Evolutionary conservation across 2,113 vertebrate genomes (phyloP), one percentile per base, ranked within the genome.

Genomic region (Patagioenas fasciata): DNA sequence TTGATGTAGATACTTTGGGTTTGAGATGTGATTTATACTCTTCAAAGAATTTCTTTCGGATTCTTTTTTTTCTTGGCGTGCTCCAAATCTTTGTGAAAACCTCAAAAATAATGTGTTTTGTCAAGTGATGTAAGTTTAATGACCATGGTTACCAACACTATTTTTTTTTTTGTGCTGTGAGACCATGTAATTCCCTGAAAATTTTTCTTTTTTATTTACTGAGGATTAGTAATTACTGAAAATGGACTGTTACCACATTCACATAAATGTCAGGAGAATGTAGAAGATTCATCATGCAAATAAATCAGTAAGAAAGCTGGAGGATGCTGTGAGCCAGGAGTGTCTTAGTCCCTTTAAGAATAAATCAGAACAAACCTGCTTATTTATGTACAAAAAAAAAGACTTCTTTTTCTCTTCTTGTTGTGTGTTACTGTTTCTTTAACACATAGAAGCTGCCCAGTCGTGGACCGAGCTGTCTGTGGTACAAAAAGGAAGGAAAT

Each of bases 151-250:
- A 85, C 79, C 79, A 70, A 69, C 53, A 11, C 47, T 85, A 15
- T 51, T 88, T 85, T 87, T 40, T 40, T 40, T 85, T 87, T 88
- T 80, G 67, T 80, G 40, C 64, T 80, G 3, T 58, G 42, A 73
- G 53, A 88, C 47, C 24, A 16, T 64, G 54, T 74, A 81, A 75
- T 89, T 96, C 69, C 34, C 48, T 91, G 48, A 25, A 89, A 85
- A 40, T 78, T 67, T 94, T 87, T 58, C 67, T 75, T 69, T 92
- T 89, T 85, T 95, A 54, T 87, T 78, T 96, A 48, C 26, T 81
- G 61, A 91, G 40, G 34, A 23, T 65, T 75, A 17, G 32, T 79
- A 86, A 71, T 93, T 80, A 78, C 83, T 89, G 60, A 73, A 93
- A 88, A 78, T 79, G 25, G 67, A 47, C 77, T 88, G 91, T 51